Evolutionary conservation across 2,113 vertebrate species (phyloP), one percentile per base, ranked within the genome.

Genomic region (Lichenostomus cassidix): DNA sequence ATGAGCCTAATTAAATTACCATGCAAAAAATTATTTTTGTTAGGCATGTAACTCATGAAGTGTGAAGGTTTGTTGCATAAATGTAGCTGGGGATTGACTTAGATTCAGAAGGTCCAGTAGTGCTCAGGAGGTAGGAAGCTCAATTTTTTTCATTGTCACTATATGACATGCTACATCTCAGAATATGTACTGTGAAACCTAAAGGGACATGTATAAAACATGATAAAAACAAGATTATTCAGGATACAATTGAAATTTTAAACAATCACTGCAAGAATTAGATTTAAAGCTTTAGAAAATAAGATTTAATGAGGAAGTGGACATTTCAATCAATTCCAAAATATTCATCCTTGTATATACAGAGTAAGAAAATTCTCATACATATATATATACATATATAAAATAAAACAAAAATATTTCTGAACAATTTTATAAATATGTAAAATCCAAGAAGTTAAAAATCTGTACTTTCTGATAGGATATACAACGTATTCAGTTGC

Each of bases 401-500:
- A 64, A 80, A 89, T 83, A 79, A 80, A 76, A 87, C 16, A 93
- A 92, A 94, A 90, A 80, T 64, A 87, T 83, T 85, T 83, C 59
- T 69, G 59, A 83, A 88, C 6, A 80, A 50, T 73, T 93, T 95
- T 94, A 96, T 92, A 95, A 94, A 96, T 94, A 95, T 22, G 15
- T 88, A 89, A 84, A 90, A 56, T 88, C 18, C 19, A 65, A 62
- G 49, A 80, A n/a, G 46, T 65, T 53, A 88, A 90, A 92, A 90
- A 80, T 21, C 20, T 70, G 8, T 86, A 37, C 12, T 91, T 83
- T 52, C 31, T 76, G 70, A 11, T 27, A 47, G 29, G 22, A 64
- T 44, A 46, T 21, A 28, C 63, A 92, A 58, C 9, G 9, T 53
- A 29, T 33, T 63, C 39, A 22, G 24, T 52, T 87, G 67, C 44